Conservation (phyloP, 2,797 vertebrate species). For the Sitta carolinensis region DNA sequence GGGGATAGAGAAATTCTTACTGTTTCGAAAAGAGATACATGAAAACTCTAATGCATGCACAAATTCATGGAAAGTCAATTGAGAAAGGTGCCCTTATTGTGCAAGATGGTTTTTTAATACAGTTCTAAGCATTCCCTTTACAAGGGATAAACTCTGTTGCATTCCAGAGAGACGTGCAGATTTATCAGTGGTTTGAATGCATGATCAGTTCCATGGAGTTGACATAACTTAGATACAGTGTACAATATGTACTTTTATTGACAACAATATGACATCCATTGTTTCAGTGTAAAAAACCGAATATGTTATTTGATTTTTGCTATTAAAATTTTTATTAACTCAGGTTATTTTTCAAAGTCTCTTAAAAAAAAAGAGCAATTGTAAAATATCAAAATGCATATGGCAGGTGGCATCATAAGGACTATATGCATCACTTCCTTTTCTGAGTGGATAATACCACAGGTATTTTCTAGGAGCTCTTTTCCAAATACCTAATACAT, state of each 20-base stretch:
- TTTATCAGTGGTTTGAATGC: not conserved
- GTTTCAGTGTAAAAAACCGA: not conserved
- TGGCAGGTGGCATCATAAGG: not conserved
- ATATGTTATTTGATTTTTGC: not conserved
- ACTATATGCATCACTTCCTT: not conserved
- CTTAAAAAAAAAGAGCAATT: not conserved
- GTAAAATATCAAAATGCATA: not conserved
- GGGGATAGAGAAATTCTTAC: not conserved
- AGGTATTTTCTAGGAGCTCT: not conserved
- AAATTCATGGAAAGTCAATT: not conserved
- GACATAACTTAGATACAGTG: not conserved
- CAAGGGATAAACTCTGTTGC: not conserved
- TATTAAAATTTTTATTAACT: not conserved
- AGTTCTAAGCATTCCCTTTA: not conserved
- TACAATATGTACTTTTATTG: not conserved
- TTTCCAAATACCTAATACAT: not conserved
- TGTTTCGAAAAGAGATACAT: not conserved
- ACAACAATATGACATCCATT: not conserved
- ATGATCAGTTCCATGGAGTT: not conserved
- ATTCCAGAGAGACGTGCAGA: not conserved
- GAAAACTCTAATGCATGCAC: not conserved
- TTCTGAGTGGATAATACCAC: rapidly evolving
- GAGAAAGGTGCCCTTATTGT: not conserved
- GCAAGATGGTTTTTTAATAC: not conserved
- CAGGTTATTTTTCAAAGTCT: not conserved